A percentile compares a stretch with the other conserved stretches of the same genome.
Evolutionary conservation across 1,140 invertebrate genomes (phyloP).

Genomic region (Aphaenogaster rudis): DNA sequence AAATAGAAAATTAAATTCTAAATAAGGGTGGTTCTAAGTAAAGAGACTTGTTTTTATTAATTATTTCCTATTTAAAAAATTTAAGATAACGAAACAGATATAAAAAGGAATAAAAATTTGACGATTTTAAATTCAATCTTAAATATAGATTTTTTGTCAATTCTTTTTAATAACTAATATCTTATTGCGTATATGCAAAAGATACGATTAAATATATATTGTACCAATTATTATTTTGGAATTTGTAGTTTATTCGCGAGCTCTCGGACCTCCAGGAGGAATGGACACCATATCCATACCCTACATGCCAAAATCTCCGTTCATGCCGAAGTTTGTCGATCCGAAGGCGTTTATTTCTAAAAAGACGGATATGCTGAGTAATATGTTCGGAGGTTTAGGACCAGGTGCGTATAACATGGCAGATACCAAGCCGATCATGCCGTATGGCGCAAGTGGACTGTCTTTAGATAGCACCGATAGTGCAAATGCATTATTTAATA

Average conservation of each 20-base stretch:
- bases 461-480: constrained; percentile 58
- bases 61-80: constrained; percentile 36
- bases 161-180: not conserved
- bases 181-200: not conserved
- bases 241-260: constrained; percentile 76
- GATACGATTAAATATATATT: not conserved
- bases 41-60: not conserved
- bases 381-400: constrained; percentile 78
- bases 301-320: constrained; percentile 78
- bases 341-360: constrained; percentile 80
- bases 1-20: not conserved
- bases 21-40: not conserved
- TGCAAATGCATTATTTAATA: constrained; percentile 15
- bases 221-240: not conserved
- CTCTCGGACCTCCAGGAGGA: constrained; percentile 72
- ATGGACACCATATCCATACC: constrained; percentile 80
- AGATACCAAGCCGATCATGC: constrained; percentile 51
- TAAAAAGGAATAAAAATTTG: not conserved
- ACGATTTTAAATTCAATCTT: not conserved
- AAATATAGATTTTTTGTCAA: not conserved
- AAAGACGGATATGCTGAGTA: constrained; percentile 81
- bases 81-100: not conserved
- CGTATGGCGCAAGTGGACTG: constrained; percentile 7
- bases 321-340: constrained; percentile 83
- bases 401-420: constrained; percentile 54